Base-by-base conservation (phyloP, 2,113 vertebrate species). In the Emydura subglobosa region DNA sequence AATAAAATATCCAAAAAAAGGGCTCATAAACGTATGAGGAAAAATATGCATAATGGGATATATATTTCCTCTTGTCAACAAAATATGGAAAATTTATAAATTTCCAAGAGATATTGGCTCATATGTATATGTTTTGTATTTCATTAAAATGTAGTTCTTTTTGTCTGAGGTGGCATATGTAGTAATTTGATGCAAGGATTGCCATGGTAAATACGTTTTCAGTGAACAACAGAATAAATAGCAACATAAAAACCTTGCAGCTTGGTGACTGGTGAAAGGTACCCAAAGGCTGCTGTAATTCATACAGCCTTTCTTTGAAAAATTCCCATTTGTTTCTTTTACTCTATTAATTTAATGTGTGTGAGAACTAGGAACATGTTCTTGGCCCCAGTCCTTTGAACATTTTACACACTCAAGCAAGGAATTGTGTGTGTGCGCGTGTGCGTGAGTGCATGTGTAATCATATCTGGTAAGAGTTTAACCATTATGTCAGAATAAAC, bases 121-220 rank as follows among this genome's bases (percentile, higher is more conserved):
- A 21, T 22, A 34, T 42, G 81, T 27, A 76, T 74, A 59, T 88
- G 49, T 54, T 47, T 87, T 47, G 51, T 83, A 83, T 39, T 88
- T 88, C 29, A 79, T 83, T 88, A 88, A 68, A 79, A 83, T 83
- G 29, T 79, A 42, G 17, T 74, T 91, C 25, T 76, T 78, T 86
- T 87, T 82, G 29, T 79, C 85, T 88, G 16, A 49, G 42, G 29
- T 92, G 85, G 53, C 72, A 79, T 68, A 47, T 79, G 11, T 79
- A 65, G 49, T 53, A 82, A 83, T 88, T 88, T 61, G 81, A 65
- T 92, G 85, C 61, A 65, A 83, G 87, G 79, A 92, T 88, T 83
- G 61, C 49, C 25, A 29, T 47, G 10, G 68, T 74, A 83, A 92
- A 65, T 83, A 54, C 65, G 65, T 79, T 91, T 87, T 79, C 57